Conservation (phyloP, 2,888 invertebrate genomes). For the Endotricha flammealis region DNA sequence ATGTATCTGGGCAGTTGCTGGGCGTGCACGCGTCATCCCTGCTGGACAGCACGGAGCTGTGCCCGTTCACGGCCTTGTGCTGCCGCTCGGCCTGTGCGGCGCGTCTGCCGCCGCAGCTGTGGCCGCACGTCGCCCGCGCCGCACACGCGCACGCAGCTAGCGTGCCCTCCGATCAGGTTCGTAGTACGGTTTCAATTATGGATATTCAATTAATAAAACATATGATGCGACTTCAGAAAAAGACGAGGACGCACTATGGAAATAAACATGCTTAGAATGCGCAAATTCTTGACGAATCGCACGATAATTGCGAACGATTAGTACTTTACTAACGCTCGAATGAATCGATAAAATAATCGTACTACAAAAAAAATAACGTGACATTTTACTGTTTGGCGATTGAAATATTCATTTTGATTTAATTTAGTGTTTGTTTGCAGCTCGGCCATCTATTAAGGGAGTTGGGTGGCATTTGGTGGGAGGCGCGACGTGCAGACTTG, state of each 20-base stretch:
- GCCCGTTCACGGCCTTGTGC: constrained; percentile 25
- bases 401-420: neutral
- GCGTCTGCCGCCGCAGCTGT: constrained; percentile 33
- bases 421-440: constrained; percentile 24
- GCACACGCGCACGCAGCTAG: constrained; percentile 23
- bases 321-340: too few species aligned
- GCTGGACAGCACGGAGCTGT: constrained; percentile 30
- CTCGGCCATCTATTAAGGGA: constrained; percentile 46
- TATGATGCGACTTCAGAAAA: too few species aligned
- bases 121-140: constrained; percentile 33
- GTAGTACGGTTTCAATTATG: too few species aligned
- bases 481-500: constrained; percentile 24
- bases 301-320: too few species aligned
- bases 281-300: too few species aligned
- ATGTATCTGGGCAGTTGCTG: constrained; percentile 28
- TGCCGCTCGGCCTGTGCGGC: constrained; percentile 25
- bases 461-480: constrained; percentile 52
- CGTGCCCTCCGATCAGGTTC: constrained; percentile 46
- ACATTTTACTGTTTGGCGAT: too few species aligned
- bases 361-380: too few species aligned
- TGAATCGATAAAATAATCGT: too few species aligned
- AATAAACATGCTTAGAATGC: too few species aligned
- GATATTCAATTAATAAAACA: too few species aligned
- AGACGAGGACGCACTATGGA: too few species aligned
- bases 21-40: constrained; percentile 44